Evolutionary conservation across 2,797 vertebrate genomes (phyloP).

Genomic region (Ataeniobius toweri): DNA sequence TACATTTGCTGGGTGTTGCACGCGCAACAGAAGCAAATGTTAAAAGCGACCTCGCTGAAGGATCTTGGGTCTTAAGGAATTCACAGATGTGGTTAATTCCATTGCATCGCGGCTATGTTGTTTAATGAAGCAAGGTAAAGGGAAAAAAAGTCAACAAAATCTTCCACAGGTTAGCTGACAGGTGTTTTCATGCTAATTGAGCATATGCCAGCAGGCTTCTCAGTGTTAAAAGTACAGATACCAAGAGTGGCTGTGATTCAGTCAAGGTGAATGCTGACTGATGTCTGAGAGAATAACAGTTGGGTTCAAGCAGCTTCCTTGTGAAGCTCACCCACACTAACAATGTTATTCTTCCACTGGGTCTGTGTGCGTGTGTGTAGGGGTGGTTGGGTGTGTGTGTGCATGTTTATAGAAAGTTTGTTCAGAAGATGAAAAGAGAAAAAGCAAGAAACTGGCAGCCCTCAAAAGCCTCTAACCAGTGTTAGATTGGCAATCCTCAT

Average conservation of each 20-base stretch:
- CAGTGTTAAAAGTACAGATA: conserved; percentile 43
- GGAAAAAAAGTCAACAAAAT: conserved; percentile 32
- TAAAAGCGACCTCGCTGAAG: conserved; percentile 9
- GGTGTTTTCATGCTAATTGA: conserved; percentile 47
- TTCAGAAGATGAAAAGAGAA: conserved; percentile 30
- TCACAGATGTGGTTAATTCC: conserved; percentile 8
- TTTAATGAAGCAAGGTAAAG: conserved; percentile 41
- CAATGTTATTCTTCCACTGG: conserved; percentile 39
- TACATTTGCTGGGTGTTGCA: neutral
- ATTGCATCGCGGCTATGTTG: conserved; percentile 12
- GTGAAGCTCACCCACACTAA: conserved; percentile 35
- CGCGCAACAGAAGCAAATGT: conserved; percentile 2
- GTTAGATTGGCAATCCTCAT: conserved; percentile 45
- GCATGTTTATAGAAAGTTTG: conserved; percentile 13
- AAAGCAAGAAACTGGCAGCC: conserved; percentile 50
- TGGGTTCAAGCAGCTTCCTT: conserved; percentile 41
- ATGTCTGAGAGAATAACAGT: conserved; percentile 18
- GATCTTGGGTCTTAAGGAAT: conserved; percentile 7
- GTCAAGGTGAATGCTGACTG: conserved; percentile 49
- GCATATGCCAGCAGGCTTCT: conserved; percentile 27
- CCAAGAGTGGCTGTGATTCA: conserved; percentile 31
- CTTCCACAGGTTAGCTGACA: conserved; percentile 22
- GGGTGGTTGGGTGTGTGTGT: conserved; percentile 5
- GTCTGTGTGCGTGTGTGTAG: neutral
- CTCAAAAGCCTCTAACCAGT: conserved; percentile 42